Conservation (phyloP, 2,113 vertebrate species). For the Ictalurus furcatus region DNA sequence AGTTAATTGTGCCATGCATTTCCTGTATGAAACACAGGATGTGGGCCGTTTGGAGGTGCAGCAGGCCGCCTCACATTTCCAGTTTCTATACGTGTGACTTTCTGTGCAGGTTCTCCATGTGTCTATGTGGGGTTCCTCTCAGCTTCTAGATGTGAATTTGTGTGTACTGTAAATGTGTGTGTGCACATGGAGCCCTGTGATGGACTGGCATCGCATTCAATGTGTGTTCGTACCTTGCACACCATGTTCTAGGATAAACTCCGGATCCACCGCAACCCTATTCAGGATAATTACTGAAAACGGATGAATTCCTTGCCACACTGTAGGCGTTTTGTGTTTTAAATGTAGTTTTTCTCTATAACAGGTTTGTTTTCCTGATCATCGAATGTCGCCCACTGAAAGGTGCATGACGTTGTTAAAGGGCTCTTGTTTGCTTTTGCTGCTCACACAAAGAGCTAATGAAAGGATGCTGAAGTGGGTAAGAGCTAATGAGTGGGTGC, state of each 20-base stretch:
- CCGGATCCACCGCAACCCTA: neutral
- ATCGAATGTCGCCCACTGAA: neutral
- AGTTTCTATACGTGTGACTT: neutral
- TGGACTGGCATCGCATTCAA: neutral
- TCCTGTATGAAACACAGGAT: constrained; percentile 32
- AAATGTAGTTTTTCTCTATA: neutral
- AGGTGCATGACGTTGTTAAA: neutral
- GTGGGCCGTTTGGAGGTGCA: neutral
- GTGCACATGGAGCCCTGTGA: neutral
- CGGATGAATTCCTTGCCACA: neutral
- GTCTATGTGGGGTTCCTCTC: neutral
- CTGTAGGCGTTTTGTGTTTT: constrained; percentile 4
- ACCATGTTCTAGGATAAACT: neutral
- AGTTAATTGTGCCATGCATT: neutral
- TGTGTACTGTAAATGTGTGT: neutral
- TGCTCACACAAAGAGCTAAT: neutral
- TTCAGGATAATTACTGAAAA: neutral
- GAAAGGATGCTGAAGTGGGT: constrained; percentile 7
- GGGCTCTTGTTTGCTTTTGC: neutral
- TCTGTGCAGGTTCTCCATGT: constrained; percentile 7
- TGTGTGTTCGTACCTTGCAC: neutral
- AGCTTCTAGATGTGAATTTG: neutral
- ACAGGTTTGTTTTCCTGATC: constrained; percentile 11
- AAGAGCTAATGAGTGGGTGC: constrained; percentile 27
- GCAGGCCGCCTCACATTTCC: neutral